Conservation (phyloP, 2,113 vertebrate genomes). For the Tragulus kanchil region DNA sequence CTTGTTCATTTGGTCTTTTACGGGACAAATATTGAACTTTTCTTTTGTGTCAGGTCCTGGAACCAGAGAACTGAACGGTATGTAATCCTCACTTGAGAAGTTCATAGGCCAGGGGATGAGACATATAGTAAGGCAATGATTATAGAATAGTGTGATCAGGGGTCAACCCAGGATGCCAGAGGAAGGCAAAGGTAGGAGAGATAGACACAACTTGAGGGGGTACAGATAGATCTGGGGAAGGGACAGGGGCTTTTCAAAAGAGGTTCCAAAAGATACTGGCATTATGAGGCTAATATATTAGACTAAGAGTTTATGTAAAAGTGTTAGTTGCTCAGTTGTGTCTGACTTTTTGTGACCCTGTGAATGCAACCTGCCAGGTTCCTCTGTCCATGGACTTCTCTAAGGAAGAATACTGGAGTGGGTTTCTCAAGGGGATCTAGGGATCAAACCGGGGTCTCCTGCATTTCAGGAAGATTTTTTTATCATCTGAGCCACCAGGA, state of each 20-base stretch:
- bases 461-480: not conserved
- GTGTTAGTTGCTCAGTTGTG: not conserved
- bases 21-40: not conserved
- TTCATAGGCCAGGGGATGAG: not conserved
- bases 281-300: not conserved
- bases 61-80: not conserved
- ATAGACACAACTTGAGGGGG: not conserved
- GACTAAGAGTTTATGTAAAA: not conserved
- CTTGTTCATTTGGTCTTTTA: not conserved
- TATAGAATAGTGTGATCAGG: not conserved
- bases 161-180: not conserved
- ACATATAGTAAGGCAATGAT: not conserved
- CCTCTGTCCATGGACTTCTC: not conserved
- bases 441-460: not conserved
- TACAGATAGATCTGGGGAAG: not conserved
- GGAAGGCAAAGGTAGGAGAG: not conserved
- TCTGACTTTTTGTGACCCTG: not conserved
- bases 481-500: not conserved
- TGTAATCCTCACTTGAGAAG: not conserved
- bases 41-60: not conserved
- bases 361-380: not conserved
- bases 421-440: not conserved
- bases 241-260: not conserved
- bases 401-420: not conserved
- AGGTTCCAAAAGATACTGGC: not conserved